Conservation (phyloP, 2,797 vertebrate species). For the Lates japonicus region DNA sequence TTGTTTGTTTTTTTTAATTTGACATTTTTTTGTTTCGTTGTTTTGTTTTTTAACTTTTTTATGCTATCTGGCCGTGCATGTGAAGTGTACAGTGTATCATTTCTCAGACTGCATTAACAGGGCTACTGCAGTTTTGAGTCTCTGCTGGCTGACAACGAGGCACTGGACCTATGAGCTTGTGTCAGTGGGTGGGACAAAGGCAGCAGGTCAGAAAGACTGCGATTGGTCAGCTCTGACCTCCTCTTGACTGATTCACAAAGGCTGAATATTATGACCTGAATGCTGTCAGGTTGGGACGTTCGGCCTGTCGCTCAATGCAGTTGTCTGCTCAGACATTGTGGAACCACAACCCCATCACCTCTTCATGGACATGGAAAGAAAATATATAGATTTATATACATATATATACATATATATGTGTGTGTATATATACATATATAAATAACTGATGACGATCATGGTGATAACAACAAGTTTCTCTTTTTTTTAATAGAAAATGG, state of each 20-base stretch:
- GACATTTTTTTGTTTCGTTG: too few relatives aligned
- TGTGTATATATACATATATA: conserved; percentile 61
- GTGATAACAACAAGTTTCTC: conserved; percentile 59
- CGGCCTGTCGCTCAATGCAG: conserved; percentile 44
- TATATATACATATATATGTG: conserved; percentile 31
- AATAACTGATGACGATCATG: conserved; percentile 77
- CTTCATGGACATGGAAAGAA: conserved; percentile 77
- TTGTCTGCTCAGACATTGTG: conserved; percentile 50
- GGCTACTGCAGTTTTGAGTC: conserved; percentile 65
- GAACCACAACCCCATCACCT: conserved; percentile 67
- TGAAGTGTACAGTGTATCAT: conserved; percentile 84
- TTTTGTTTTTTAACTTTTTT: conserved; percentile 62
- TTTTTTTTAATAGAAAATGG: conserved; percentile 72
- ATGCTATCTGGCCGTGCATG: conserved; percentile 84
- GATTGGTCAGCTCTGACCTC: conserved; percentile 58
- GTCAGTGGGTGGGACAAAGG: conserved; percentile 52
- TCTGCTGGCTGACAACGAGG: conserved; percentile 60
- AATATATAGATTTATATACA: conserved; percentile 75
- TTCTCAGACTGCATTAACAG: conserved; percentile 77
- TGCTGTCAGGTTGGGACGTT: conserved; percentile 48
- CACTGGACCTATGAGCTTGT: conserved; percentile 68
- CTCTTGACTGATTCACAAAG: conserved; percentile 40
- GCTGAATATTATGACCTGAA: conserved; percentile 56
- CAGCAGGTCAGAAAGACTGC: conserved; percentile 63
- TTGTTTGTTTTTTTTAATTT: conserved; percentile 6